These are phyloP conservation scores for Anhinga rufa DNA, from an alignment of 2,113 vertebrate species.

Conservation along the genomic window DNA sequence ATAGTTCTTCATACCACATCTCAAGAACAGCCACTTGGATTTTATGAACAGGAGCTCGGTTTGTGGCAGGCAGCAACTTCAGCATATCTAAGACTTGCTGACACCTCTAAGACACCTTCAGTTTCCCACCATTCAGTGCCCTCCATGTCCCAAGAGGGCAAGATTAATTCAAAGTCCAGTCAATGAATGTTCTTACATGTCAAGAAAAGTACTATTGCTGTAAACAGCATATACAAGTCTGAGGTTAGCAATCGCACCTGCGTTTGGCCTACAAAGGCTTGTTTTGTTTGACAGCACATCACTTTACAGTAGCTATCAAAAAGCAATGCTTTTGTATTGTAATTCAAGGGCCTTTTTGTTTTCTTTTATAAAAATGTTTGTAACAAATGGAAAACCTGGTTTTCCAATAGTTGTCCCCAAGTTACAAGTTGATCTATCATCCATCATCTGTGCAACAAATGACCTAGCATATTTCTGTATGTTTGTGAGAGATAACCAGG, in stretches of 20 bases:
- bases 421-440: neutral
- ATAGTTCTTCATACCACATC: neutral
- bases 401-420: neutral
- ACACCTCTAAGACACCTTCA: neutral
- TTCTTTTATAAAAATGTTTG: neutral
- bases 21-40: neutral
- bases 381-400: neutral
- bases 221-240: neutral
- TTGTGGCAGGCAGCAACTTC: neutral
- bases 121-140: neutral
- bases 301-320: neutral
- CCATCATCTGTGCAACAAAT: neutral
- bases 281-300: neutral
- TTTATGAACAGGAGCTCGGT: neutral
- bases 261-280: neutral
- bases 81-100: neutral
- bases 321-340: neutral
- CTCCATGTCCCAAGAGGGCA: neutral
- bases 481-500: neutral
- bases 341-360: neutral
- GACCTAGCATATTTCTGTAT: neutral
- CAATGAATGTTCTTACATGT: neutral
- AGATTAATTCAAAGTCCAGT: neutral
- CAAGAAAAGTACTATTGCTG: neutral
- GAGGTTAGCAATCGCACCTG: neutral